A percentile compares a stretch with the other conserved stretches of the same genome.
Conservation (phyloP, 2,113 vertebrate genomes). For the Okapia johnstoni region DNA sequence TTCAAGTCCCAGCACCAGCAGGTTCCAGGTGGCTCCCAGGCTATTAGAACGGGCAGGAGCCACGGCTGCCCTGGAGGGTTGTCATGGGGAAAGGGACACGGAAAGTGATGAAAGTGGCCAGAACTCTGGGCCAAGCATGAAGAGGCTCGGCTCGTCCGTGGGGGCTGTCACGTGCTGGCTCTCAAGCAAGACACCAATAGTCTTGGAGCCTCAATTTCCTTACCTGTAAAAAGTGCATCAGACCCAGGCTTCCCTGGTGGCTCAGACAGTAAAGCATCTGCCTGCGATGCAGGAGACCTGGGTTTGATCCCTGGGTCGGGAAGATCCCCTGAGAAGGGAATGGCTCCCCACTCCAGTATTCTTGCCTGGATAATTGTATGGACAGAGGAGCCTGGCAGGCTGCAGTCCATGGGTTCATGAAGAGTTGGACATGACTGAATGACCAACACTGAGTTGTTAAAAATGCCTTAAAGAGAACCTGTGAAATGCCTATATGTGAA, state of each 20-base stretch:
- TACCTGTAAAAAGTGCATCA: fast-evolving
- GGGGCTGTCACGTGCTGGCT: neutral
- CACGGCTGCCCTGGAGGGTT: fast-evolving
- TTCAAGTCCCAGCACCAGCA: neutral
- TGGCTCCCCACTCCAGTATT: neutral
- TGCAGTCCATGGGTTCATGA: neutral
- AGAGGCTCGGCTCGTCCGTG: fast-evolving
- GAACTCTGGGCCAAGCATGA: fast-evolving
- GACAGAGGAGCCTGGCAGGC: neutral
- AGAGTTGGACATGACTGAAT: neutral
- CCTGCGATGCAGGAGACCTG: neutral
- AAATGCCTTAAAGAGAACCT: neutral
- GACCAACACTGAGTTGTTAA: neutral
- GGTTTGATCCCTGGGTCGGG: neutral
- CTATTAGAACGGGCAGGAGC: fast-evolving
- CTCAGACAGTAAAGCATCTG: neutral
- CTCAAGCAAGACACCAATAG: fast-evolving
- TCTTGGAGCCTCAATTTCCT: neutral
- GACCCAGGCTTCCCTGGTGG: neutral
- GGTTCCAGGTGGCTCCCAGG: fast-evolving
- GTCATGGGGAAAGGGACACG: fast-evolving
- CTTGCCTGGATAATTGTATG: neutral
- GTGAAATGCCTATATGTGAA: fast-evolving
- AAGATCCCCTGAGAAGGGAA: neutral
- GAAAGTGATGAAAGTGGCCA: fast-evolving